Base-by-base conservation (phyloP, 2,797 vertebrate genomes). In the Sphenopsis melanotis region DNA sequence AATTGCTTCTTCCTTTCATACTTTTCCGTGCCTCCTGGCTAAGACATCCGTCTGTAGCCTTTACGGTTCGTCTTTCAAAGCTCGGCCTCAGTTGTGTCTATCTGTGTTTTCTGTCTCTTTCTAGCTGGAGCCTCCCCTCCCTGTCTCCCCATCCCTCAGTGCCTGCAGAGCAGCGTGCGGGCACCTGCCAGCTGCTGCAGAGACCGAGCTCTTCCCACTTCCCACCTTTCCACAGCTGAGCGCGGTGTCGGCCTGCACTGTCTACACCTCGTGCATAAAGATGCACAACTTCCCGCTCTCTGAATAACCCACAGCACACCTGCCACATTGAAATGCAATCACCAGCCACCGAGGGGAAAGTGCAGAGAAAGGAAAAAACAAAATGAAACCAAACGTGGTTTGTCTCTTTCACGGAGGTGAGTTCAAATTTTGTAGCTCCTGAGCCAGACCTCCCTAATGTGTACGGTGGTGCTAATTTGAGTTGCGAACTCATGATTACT, bases 391-490 rank as follows among this genome's bases (percentile, higher is more conserved):
- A 42, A 91, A 78, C 5, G 3, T 44, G 13, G 21, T 60, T 91
- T 89, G 15, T 76, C 27, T 75, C 29, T 66, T 83, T 72, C 72
- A 42, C 0, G 2, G 52, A 70, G 66, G 61, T 39, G 60, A 30
- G 49, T 77, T 83, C 81, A 49, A 84, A 61, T 70, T 66, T 87
- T 50, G 16, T 61, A 52, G 26, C 39, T 64, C 39, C 71, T 21
- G 32, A 68, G 65, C 59, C 84, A 80, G 80, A 34, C 60, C 50
- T 87, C 63, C 70, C 69, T 63, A 53, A 63, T 13, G 18, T 68
- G 59, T 18, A 39, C 15, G 37, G 77, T 89, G 61, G 76, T 95
- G 83, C 86, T 97, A 95, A 96, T 96, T 92, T 95, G 79, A 95
- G 83, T 93, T 95, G 83, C 0, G 2, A 97, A 95, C 65, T 76